phyloP scores from a whole-genome alignment of 1,140 invertebrate genomes.

The Drosophila ficusphila region DNA sequence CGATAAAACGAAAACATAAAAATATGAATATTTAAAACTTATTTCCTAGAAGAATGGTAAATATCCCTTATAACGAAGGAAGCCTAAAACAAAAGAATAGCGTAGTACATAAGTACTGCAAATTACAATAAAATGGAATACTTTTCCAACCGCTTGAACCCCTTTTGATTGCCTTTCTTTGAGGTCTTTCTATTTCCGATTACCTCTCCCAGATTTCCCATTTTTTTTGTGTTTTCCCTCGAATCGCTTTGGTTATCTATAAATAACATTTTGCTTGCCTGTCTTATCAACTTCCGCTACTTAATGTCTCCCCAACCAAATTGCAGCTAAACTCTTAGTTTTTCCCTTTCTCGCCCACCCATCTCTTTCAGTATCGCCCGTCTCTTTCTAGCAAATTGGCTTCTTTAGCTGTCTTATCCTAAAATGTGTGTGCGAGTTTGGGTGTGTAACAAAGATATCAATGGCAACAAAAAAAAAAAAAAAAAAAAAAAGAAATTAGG shows the following conservation, averaged over 20 bases:
- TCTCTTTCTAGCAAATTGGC: constrained; percentile 33
- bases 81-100: neutral
- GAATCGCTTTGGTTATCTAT: constrained; percentile 24
- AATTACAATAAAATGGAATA: constrained; percentile 8
- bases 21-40: constrained; percentile 1
- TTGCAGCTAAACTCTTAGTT: constrained; percentile 32
- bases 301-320: constrained; percentile 28
- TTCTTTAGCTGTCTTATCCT: constrained; percentile 37
- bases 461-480: constrained; percentile 17
- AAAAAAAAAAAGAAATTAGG: constrained; percentile 17
- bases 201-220: constrained; percentile 17
- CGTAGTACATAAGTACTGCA: neutral
- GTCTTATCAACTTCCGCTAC: constrained; percentile 49
- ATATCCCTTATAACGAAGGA: no score
- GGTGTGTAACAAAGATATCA: constrained; percentile 71
- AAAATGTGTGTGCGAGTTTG: constrained; percentile 13
- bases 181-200: constrained; percentile 9
- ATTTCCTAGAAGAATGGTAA: neutral
- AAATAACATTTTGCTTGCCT: constrained; percentile 48
- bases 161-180: constrained; percentile 8
- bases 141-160: constrained; percentile 12
- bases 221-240: constrained; percentile 5
- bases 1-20: constrained; percentile 5
- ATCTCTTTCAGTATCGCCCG: neutral
- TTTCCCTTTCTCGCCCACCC: neutral